Conservation (phyloP, 2,888 invertebrate genomes). For the Erannis defoliaria region DNA sequence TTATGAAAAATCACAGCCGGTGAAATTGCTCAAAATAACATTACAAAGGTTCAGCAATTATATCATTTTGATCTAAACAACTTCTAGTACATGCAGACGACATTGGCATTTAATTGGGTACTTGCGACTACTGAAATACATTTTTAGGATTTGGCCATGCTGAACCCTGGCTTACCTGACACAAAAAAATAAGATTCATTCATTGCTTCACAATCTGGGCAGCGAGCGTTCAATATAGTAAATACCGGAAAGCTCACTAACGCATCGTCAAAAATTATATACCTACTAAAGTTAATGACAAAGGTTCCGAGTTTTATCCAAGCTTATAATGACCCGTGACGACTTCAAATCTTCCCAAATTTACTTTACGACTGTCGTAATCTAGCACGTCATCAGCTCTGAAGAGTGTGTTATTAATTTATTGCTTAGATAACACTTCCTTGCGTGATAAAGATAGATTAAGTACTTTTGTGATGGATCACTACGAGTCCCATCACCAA, state of each 20-base stretch:
- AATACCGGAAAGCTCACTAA: background rate
- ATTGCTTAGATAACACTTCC: conserved; percentile 43
- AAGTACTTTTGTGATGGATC: conserved; percentile 42
- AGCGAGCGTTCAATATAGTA: background rate
- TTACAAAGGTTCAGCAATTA: too few species aligned
- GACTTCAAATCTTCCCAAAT: conserved; percentile 33
- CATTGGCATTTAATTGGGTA: too few species aligned
- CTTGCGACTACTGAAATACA: too few species aligned
- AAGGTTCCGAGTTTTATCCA: conserved; percentile 12
- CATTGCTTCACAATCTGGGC: too few species aligned
- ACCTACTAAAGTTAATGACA: conserved; percentile 10
- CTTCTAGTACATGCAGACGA: too few species aligned
- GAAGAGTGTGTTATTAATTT: conserved; percentile 42
- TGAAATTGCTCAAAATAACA: too few species aligned
- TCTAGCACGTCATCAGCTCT: conserved; percentile 34
- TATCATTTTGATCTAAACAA: too few species aligned
- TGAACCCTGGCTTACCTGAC: background rate
- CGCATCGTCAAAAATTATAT: conserved; percentile 9
- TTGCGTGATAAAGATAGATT: conserved; percentile 45
- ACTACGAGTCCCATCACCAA: conserved; percentile 29
- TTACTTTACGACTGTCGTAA: conserved; percentile 38
- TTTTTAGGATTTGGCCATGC: too few species aligned
- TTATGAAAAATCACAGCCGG: too few species aligned
- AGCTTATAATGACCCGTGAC: conserved; percentile 32
- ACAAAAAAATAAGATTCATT: too few species aligned